Evolutionary conservation across 2,888 invertebrate genomes (phyloP), one percentile per base, ranked within the genome.

Genomic region (Sphaeridia pumilis): DNA sequence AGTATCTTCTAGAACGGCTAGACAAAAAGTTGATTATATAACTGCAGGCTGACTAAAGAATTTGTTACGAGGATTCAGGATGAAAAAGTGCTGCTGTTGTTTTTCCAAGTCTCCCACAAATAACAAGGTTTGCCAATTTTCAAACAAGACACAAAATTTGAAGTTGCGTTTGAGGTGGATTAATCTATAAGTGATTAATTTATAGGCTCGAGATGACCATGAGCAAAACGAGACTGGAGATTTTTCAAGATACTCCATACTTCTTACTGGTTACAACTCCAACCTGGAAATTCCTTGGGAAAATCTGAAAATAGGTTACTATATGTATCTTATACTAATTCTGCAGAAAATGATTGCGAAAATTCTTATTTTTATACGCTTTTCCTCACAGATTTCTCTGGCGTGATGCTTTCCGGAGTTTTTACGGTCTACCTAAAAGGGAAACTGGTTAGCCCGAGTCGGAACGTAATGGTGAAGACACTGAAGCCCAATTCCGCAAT

Each of bases 251-350:
- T 50, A 50, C 17, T 44, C 44, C 26, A 50, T 50, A 28, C 44
- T 50, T 7, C 44, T 50, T 12, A 50, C 50, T 3, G 50, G 50
- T 2, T 50, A 50, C 44, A 50, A 50, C 25, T 31, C 31, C 24
- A 28, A 31, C 1, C 22, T 50, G 25, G 50, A 50, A 50, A 43
- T 50, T 34, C 35, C 50, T 2, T 28, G 34, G 21, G 34, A 38
- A 31, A 44, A 22, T n/a, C 14, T 50, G 1, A 3, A 44, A 2
- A 50, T 50, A 25, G 50, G 50, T 50, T 25, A n/a, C n/a, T n/a
- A n/a, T 5, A 7, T 38, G 20, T 38, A 12, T 38, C 17, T 12
- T 12, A 14, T 38, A 17, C 41, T n/a, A 38, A 38, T 17, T 38
- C 17, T 38, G 12, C 20, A 4, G 10, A 20, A 5, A 43, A 43